phyloP scores from a whole-genome alignment of 2,888 invertebrate species.

The Polietes domitor region DNA sequence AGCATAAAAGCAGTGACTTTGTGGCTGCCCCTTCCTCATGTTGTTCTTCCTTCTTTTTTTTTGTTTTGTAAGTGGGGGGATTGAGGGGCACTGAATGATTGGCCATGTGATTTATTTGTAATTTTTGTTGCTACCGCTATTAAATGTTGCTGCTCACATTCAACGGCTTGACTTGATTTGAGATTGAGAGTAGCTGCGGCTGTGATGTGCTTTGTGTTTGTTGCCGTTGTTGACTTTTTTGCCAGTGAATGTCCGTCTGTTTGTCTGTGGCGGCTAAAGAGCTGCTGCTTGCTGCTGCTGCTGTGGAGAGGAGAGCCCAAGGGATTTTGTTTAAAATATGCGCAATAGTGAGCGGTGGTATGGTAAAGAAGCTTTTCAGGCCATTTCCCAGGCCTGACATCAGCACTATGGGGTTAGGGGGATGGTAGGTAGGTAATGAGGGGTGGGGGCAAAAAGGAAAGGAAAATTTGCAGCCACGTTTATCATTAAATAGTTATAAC shows the following conservation, averaged over 20 bases:
- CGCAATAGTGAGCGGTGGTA: constrained; percentile 52
- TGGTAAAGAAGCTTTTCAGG: constrained; percentile 48
- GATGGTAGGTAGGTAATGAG: too few species aligned
- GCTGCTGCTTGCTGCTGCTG: constrained; percentile 7
- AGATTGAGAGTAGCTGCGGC: not conserved
- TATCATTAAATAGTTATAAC: constrained; percentile 62
- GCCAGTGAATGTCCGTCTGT: constrained; percentile 15
- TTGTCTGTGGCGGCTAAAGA: not conserved
- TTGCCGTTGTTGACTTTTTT: constrained; percentile 3
- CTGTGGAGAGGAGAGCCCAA: constrained; percentile 46
- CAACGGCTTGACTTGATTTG: not conserved
- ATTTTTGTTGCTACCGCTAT: constrained; percentile 65
- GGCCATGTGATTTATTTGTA: constrained; percentile 66
- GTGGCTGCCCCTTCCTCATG: too few species aligned
- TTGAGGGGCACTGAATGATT: constrained; percentile 60
- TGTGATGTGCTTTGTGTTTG: not conserved
- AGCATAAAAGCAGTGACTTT: too few species aligned
- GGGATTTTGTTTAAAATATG: constrained; percentile 64
- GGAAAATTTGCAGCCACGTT: constrained; percentile 62
- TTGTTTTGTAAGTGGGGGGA: too few species aligned
- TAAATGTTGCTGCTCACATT: constrained; percentile 20
- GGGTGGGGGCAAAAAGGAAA: not conserved
- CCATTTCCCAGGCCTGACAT: constrained; percentile 65
- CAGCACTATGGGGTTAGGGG: not conserved
- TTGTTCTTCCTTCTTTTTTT: not conserved